These are phyloP conservation scores for Thelaira solivaga DNA, from an alignment of 2,888 invertebrate species.

Conservation along the genomic window DNA sequence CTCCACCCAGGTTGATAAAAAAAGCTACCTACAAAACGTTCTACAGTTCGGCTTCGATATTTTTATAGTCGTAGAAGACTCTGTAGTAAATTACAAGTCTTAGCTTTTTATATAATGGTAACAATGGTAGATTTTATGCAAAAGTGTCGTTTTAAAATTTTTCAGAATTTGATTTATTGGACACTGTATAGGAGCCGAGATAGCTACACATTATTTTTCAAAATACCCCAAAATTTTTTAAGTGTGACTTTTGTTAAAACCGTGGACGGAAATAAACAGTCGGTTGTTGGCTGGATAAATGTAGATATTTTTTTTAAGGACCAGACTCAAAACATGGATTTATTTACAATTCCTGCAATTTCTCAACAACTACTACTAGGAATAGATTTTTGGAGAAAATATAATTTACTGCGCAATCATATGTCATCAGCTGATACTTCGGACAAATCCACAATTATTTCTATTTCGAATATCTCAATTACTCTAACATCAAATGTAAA, in stretches of 20 bases:
- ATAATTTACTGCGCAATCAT: background rate
- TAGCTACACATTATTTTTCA: background rate
- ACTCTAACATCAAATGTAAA: no score
- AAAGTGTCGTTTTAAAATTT: background rate
- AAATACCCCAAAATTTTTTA: background rate
- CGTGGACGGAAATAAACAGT: background rate
- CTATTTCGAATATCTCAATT: background rate
- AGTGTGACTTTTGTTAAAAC: background rate
- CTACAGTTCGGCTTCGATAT: no score
- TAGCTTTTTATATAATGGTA: background rate
- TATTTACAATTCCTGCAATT: background rate
- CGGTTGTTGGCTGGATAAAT: background rate
- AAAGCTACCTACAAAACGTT: no score
- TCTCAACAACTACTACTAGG: background rate
- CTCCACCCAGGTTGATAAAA: no score
- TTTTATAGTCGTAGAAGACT: no score
- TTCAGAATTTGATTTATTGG: background rate
- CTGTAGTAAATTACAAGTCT: background rate
- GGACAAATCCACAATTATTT: background rate
- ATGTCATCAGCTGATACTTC: background rate
- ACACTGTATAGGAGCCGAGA: background rate
- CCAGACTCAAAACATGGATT: no score
- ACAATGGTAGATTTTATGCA: background rate
- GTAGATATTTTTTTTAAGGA: background rate
- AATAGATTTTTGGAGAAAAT: background rate